These are phyloP conservation scores for Drosophila incognita DNA, from an alignment of 2,888 invertebrate genomes.

Conservation along the genomic window DNA sequence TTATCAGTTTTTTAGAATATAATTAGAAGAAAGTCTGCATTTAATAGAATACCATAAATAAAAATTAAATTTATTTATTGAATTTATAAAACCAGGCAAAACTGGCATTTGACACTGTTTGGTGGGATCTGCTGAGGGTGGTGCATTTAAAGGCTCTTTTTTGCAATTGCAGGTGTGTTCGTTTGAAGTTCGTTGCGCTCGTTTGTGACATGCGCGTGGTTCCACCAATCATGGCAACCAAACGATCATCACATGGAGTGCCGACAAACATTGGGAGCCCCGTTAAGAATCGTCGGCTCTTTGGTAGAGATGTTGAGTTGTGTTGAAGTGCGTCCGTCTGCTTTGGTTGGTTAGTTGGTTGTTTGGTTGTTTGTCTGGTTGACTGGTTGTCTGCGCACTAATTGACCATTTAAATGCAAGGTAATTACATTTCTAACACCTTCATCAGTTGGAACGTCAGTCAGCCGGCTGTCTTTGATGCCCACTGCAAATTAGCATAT, in stretches of 20 bases:
- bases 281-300: conserved; percentile 11
- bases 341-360: conserved; percentile 9
- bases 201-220: conserved; percentile 74
- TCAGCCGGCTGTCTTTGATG: conserved; percentile 75
- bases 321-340: conserved; percentile 22
- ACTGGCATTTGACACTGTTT: background rate
- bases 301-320: conserved; percentile 4
- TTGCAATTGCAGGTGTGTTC: conserved; percentile 12
- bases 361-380: conserved; percentile 15
- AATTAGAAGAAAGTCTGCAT: background rate
- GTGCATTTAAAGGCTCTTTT: background rate
- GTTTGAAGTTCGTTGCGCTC: conserved; percentile 60
- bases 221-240: conserved; percentile 66
- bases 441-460: conserved; percentile 71
- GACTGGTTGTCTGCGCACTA: conserved; percentile 68
- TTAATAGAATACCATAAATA: background rate
- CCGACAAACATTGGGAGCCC: conserved; percentile 11
- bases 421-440: conserved; percentile 79
- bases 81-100: background rate
- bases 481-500: conserved; percentile 78
- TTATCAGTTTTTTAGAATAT: background rate
- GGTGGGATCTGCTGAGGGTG: conserved; percentile 16
- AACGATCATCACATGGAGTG: conserved; percentile 43
- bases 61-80: background rate
- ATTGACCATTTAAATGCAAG: conserved; percentile 81